Conservation (phyloP, 92 coral and sea anemone species). For the Umimayanthus chanpuru region DNA sequence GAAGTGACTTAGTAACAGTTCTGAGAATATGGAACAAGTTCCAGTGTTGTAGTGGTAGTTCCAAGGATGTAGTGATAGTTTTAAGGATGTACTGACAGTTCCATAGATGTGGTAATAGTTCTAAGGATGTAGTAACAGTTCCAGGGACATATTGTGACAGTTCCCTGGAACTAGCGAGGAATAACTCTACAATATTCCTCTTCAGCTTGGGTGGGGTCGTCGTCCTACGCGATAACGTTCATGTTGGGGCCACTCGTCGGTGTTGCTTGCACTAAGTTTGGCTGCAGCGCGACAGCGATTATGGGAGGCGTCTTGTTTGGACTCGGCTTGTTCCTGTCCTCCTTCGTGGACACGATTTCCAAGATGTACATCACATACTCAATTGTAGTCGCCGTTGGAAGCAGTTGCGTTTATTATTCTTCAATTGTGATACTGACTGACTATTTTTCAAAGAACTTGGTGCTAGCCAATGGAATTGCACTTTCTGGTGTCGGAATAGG, state of each 20-base stretch:
- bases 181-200: constrained; percentile 15
- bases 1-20: too few species aligned
- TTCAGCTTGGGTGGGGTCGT: constrained; percentile 85
- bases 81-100: not conserved
- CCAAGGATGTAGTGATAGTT: not conserved
- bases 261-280: constrained; percentile 62
- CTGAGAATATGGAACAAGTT: too few species aligned
- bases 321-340: constrained; percentile 64
- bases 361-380: constrained; percentile 79
- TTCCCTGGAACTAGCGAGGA: not conserved
- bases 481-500: constrained; percentile 94
- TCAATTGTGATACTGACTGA: constrained; percentile 68
- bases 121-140: not conserved
- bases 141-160: not conserved
- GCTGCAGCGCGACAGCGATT: constrained; percentile 61
- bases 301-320: constrained; percentile 67
- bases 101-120: not conserved
- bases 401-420: constrained; percentile 68
- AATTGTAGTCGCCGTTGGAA: constrained; percentile 68
- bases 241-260: constrained; percentile 69
- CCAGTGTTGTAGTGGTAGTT: too few species aligned
- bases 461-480: constrained; percentile 83
- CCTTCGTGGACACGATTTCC: constrained; percentile 61
- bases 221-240: constrained; percentile 73
- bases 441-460: constrained; percentile 72